Percentiles rank a stretch among this genome's conserved stretches.
Evolutionary conservation across 1,140 invertebrate genomes (phyloP).

Genomic region (Aricia agestis): DNA sequence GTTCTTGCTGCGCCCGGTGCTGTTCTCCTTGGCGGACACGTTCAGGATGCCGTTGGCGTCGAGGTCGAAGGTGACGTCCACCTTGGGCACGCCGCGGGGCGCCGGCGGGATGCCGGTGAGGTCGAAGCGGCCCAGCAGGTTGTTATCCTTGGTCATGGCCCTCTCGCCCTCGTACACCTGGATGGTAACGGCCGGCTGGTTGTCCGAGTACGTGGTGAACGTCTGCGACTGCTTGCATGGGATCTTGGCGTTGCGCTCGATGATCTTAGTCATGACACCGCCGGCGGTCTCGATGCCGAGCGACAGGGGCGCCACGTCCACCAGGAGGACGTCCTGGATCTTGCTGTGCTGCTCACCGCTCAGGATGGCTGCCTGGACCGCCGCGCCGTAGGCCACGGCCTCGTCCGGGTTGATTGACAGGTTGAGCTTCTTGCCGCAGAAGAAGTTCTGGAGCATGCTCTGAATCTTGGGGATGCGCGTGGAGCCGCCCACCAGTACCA

Average conservation of each 20-base stretch:
- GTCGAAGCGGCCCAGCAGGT: slow-evolving; percentile 87
- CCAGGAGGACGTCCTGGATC: slow-evolving; percentile 85
- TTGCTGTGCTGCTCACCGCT: slow-evolving; percentile 77
- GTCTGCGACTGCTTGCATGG: slow-evolving; percentile 81
- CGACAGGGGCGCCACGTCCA: slow-evolving; percentile 82
- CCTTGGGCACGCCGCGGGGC: slow-evolving; percentile 78
- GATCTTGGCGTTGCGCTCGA: slow-evolving; percentile 81
- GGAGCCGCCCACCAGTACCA: slow-evolving; percentile 88
- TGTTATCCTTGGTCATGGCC: slow-evolving; percentile 87
- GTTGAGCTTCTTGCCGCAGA: slow-evolving; percentile 79
- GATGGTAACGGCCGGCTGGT: too few species aligned
- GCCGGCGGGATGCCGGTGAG: slow-evolving; percentile 85
- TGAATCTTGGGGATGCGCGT: slow-evolving; percentile 84
- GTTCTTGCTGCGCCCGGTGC: slow-evolving; percentile 73
- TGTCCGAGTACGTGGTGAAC: slow-evolving; percentile 82
- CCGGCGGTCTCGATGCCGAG: slow-evolving; percentile 83
- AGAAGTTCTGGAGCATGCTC: slow-evolving; percentile 79
- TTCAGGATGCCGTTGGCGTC: slow-evolving; percentile 80
- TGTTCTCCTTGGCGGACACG: slow-evolving; percentile 78
- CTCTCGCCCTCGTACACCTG: too few species aligned
- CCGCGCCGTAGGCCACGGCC: slow-evolving; percentile 81
- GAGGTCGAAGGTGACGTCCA: slow-evolving; percentile 79
- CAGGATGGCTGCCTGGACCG: slow-evolving; percentile 80
- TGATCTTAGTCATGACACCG: slow-evolving; percentile 81
- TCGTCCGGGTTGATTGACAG: slow-evolving; percentile 83